Conservation (phyloP, 2,113 vertebrate genomes). For the Corythornis cristatus region DNA sequence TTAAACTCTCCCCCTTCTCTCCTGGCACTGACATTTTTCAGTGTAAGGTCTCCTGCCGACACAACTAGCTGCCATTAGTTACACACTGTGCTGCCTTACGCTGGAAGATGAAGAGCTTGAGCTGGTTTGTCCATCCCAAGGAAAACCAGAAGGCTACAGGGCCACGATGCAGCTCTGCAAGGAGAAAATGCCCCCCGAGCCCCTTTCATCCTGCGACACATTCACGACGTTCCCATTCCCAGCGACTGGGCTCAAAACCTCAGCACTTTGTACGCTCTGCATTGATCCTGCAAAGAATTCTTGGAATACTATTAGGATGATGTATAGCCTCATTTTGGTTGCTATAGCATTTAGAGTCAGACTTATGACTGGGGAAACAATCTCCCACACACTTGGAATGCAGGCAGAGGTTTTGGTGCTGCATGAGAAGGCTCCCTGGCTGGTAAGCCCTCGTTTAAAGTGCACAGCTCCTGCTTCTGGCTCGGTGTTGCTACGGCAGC, state of each 20-base stretch:
- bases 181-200: background rate
- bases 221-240: background rate
- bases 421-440: slow-evolving; percentile 44
- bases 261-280: slow-evolving; percentile 58
- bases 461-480: slow-evolving; percentile 72
- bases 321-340: slow-evolving; percentile 82
- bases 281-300: slow-evolving; percentile 80
- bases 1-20: background rate
- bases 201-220: background rate
- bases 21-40: background rate
- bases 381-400: slow-evolving; percentile 62
- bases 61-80: background rate
- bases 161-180: background rate
- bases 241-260: slow-evolving; percentile 31
- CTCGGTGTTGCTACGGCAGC: slow-evolving; percentile 64
- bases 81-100: fast-evolving
- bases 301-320: slow-evolving; percentile 80
- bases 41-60: background rate
- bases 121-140: background rate
- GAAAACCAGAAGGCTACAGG: background rate
- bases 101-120: background rate
- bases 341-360: slow-evolving; percentile 76
- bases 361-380: slow-evolving; percentile 53
- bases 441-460: slow-evolving; percentile 67
- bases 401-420: slow-evolving; percentile 46